Base-by-base conservation (phyloP, 2,888 invertebrate species). In the Therioaphis trifolii region DNA sequence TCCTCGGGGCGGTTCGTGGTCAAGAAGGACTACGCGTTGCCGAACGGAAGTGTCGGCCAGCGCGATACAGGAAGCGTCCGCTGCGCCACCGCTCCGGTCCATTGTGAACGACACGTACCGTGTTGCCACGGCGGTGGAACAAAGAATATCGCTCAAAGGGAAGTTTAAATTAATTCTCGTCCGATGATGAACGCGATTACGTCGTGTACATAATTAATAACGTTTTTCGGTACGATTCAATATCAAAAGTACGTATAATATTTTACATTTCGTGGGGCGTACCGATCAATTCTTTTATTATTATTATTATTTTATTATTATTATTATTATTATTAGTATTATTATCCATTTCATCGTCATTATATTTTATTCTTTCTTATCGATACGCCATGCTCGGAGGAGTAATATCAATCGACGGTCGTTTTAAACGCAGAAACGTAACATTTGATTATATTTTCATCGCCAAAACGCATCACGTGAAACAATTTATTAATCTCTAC, bases 121-220 rank as follows among this genome's bases (percentile, higher is more conserved):
- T 29, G 14, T 72, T 52, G n/a, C 35, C 1, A 7, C 14, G 29
- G 35, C 35, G 7, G 7, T 7, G 29, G 35, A 35, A 72, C 35
- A 52, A 72, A 72, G 72, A 35, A 14, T 12, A 24, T 5, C n/a
- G 49, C 52, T 52, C n/a, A 35, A 1, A 35, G 35, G 72, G 29
- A 72, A 55, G 29, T 14, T 55, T 55, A n/a, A 35, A 72, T 52
- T 72, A 52, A 72, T 72, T 72, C 49, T 24, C 49, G 18, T 35
- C 35, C 29, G n/a, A 12, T 58, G 58, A 58, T 58, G 21, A 72
- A 72, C 29, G 72, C 29, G 72, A 72, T 72, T 29, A 29, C 49
- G 72, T 29, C 49, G 49, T 35, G n/a, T 71, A 49, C 71, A 49
- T 29, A 72, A 72, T 72, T 72, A 72, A 49, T 72, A 72, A 72